phyloP scores from a whole-genome alignment of 2,113 vertebrate genomes.

The Tamias sibiricus region DNA sequence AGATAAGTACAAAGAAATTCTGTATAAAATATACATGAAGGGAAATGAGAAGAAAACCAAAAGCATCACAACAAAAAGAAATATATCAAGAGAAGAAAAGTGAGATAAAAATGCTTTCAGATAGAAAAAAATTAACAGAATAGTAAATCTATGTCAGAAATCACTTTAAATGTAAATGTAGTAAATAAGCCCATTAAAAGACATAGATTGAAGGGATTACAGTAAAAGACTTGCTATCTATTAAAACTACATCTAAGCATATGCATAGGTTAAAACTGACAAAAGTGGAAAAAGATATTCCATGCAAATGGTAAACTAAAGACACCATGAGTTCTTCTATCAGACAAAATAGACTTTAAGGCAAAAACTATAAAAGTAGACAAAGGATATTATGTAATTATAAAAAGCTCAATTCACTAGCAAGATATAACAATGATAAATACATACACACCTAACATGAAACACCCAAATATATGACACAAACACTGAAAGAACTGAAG shows the following conservation, averaged over 20 bases:
- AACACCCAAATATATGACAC: not conserved
- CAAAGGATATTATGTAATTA: not conserved
- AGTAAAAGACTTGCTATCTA: not conserved
- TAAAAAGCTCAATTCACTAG: not conserved
- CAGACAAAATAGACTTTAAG: not conserved
- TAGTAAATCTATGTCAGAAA: not conserved
- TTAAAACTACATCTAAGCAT: not conserved
- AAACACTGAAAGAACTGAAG: not conserved
- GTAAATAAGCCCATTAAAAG: not conserved
- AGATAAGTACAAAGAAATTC: not conserved
- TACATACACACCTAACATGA: not conserved
- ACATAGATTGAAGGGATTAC: not conserved
- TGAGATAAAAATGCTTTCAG: not conserved
- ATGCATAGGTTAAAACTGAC: not conserved
- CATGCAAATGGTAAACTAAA: not conserved
- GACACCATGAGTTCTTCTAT: not conserved
- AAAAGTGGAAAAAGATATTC: not conserved
- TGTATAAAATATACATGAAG: not conserved
- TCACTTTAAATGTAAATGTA: too few relatives aligned
- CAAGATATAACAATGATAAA: too few relatives aligned
- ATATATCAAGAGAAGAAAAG: not conserved
- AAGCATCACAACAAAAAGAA: not conserved
- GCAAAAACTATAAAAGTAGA: not conserved
- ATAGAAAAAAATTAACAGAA: not conserved
- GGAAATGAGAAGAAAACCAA: not conserved